phyloP scores from a whole-genome alignment of 2,113 vertebrate genomes.

The Rhinichthys klamathensis region DNA sequence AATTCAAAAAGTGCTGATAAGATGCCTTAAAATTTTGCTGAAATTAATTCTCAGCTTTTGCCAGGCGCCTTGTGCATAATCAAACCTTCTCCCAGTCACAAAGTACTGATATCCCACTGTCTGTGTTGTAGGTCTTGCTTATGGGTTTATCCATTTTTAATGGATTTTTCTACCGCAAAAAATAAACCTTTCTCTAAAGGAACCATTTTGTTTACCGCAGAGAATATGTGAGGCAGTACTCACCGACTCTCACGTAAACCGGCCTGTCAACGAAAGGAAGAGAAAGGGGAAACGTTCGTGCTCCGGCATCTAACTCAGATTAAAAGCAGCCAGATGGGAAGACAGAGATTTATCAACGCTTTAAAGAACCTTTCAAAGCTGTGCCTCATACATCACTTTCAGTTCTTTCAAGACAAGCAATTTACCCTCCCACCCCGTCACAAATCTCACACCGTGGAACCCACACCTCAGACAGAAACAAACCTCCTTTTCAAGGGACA shows the following conservation, averaged over 20 bases:
- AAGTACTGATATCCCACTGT: conserved; percentile 6
- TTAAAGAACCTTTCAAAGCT: conserved; percentile 52
- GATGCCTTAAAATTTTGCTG: background rate
- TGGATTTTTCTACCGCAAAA: background rate
- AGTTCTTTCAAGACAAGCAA: conserved; percentile 50
- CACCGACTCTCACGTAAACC: conserved; percentile 8
- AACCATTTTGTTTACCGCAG: conserved; percentile 24
- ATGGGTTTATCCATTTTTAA: conserved; percentile 32
- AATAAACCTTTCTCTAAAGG: conserved; percentile 29
- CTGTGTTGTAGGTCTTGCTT: background rate
- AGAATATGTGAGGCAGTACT: conserved; percentile 1
- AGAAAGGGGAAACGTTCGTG: conserved; percentile 33
- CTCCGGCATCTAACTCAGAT: conserved; percentile 44
- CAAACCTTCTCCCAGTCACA: background rate
- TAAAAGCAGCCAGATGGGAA: conserved; percentile 43
- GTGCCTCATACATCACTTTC: conserved; percentile 45
- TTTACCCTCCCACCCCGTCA: conserved; percentile 51
- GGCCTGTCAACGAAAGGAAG: background rate
- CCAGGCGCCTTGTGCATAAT: background rate
- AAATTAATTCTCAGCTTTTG: background rate
- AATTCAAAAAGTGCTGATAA: conserved; percentile 3
- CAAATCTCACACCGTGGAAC: conserved; percentile 40
- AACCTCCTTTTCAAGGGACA: conserved; percentile 37
- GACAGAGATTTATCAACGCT: conserved; percentile 52
- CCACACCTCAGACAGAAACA: conserved; percentile 21